These are phyloP conservation scores for Phenganax stokvisi DNA, from an alignment of 92 coral and sea anemone genomes.

Conservation along the genomic window DNA sequence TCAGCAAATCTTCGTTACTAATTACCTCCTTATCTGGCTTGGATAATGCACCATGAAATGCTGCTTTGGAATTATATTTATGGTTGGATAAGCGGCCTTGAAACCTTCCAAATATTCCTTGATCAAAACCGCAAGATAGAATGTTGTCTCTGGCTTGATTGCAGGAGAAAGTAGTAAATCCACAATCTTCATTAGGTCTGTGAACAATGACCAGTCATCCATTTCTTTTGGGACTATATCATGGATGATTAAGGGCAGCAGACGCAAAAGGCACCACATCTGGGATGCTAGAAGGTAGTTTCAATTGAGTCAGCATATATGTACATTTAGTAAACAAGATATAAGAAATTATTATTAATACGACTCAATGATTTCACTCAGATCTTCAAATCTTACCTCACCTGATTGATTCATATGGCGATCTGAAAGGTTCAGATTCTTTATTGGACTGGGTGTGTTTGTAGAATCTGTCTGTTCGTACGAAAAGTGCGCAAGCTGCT, in stretches of 20 bases:
- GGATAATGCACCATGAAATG: slow-evolving; percentile 56
- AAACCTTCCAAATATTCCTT: slow-evolving; percentile 35
- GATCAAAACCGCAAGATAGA: slow-evolving; percentile 32
- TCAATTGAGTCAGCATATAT: neutral
- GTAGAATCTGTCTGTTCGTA: slow-evolving; percentile 43
- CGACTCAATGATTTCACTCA: too few species aligned
- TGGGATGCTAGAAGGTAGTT: slow-evolving; percentile 27
- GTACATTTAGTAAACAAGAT: neutral
- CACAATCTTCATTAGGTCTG: slow-evolving; percentile 42
- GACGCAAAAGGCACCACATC: slow-evolving; percentile 43
- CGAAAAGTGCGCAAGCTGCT: slow-evolving; percentile 38
- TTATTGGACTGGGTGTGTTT: slow-evolving; percentile 47
- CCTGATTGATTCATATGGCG: slow-evolving; percentile 48
- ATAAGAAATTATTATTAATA: too few species aligned
- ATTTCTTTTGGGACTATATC: slow-evolving; percentile 25
- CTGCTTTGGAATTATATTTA: slow-evolving; percentile 39
- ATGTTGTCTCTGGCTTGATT: slow-evolving; percentile 13
- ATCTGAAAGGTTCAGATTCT: slow-evolving; percentile 27
- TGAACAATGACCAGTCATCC: slow-evolving; percentile 23
- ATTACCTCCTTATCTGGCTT: slow-evolving; percentile 30
- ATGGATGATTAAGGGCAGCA: slow-evolving; percentile 33
- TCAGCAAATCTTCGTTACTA: too few species aligned
- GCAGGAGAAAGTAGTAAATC: slow-evolving; percentile 45
- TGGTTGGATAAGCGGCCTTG: slow-evolving; percentile 28
- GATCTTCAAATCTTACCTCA: neutral